Percentiles rank a stretch among this genome's conserved stretches.
These are phyloP conservation scores for Delphinapterus leucas DNA, from an alignment of 2,113 vertebrate species.

Conservation along the genomic window DNA sequence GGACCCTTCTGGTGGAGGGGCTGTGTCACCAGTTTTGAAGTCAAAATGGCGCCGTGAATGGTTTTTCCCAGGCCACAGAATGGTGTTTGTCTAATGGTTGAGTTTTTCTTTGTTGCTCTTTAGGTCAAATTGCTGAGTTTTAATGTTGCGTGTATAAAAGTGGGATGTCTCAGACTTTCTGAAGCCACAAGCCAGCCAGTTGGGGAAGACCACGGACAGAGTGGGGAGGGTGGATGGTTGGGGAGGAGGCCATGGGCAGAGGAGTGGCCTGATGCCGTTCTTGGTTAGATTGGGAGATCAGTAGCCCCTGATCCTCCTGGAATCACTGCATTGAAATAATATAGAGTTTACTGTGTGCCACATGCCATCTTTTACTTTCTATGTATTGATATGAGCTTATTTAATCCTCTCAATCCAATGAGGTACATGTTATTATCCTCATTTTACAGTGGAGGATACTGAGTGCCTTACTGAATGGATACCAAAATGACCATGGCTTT, in stretches of 20 bases:
- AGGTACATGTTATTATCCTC: not conserved
- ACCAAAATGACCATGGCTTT: not conserved
- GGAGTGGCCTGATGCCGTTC: not conserved
- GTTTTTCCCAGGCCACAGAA: not conserved
- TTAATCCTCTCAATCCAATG: not conserved
- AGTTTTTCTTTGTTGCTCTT: not conserved
- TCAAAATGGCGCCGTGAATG: not conserved
- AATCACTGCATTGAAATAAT: rapidly evolving
- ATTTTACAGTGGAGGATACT: not conserved
- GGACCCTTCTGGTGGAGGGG: not conserved
- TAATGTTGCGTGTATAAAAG: not conserved
- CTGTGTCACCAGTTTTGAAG: not conserved
- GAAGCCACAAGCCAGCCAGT: not conserved
- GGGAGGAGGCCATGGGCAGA: not conserved
- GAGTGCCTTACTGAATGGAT: not conserved
- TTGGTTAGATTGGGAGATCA: not conserved
- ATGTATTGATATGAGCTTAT: not conserved
- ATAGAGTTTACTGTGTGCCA: not conserved
- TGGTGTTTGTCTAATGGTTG: not conserved
- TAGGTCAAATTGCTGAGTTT: not conserved
- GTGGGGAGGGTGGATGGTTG: not conserved
- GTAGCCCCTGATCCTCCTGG: not conserved
- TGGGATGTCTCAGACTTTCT: not conserved
- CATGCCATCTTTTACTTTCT: not conserved
- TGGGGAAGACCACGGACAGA: not conserved